Base-by-base conservation (phyloP, 2,888 invertebrate genomes). In the Ypsolopha scabrella region DNA sequence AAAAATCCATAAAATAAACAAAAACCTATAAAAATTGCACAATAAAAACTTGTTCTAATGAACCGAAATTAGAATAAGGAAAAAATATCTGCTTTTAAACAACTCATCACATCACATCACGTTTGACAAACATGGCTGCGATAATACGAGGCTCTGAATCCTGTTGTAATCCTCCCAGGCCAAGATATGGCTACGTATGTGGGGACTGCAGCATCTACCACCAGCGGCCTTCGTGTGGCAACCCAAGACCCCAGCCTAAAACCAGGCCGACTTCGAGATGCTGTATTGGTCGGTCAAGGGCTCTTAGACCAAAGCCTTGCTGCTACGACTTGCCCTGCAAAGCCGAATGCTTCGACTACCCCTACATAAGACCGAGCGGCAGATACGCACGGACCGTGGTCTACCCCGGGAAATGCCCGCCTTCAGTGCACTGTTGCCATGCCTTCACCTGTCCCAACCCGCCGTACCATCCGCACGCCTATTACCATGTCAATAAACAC, bases 291-390 rank as follows among this genome's bases (percentile, higher is more conserved):
- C 78, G 80, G 2, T 75, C 70, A 34, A 80, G 81, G 55, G 80
- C 68, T 7, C 83, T 83, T 8, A 43, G 58, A 51, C 46, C 35
- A 9, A 34, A 14, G 34, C 80, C 81, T 0, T 87, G 87, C 60
- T 80, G 81, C 57, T 87, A 87, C 64, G 86, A 87, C 53, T 79
- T 58, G 51, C 87, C 86, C 0, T 87, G 87, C 62, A 85, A 78
- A 56, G 87, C 87, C 4, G 64, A 85, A 56, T 87, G 87, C 62
- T 86, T 82, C 64, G 81, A 81, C 64, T 81, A 83, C 62, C 81
- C 79, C 7, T 74, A 72, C 54, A 83, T 80, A 0, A 66, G 86
- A 9, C 82, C 86, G 0, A 83, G 82, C 35, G 87, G 86, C 1
- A 70, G 76, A 51, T 87, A 86, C 60, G 78, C 80, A 0, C 72